Conservation (phyloP, 2,113 vertebrate species). For the Apteryx mantelli region DNA sequence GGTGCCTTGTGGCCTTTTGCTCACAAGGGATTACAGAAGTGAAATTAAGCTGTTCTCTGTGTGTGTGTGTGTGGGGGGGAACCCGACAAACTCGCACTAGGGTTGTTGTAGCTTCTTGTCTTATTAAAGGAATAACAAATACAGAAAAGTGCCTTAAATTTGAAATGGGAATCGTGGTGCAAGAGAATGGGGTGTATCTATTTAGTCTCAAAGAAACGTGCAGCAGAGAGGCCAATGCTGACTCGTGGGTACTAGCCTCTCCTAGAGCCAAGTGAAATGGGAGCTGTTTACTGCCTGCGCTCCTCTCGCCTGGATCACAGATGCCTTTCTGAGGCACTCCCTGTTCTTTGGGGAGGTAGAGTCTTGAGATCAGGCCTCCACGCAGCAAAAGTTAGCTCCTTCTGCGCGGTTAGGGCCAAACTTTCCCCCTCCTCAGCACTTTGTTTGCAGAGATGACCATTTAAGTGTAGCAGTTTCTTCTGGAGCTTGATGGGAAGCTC, state of each 20-base stretch:
- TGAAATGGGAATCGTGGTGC: not conserved
- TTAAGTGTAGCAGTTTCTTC: rapidly evolving
- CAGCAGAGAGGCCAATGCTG: not conserved
- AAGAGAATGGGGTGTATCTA: not conserved
- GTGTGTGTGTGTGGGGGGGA: rapidly evolving
- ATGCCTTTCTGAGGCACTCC: not conserved
- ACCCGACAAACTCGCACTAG: rapidly evolving
- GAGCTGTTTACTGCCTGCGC: not conserved
- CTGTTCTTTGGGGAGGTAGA: not conserved
- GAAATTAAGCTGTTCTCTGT: not conserved
- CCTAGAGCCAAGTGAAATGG: not conserved
- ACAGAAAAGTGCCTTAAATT: not conserved
- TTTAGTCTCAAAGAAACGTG: not conserved
- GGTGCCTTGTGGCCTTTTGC: not conserved
- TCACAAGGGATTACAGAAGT: not conserved
- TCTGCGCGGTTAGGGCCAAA: not conserved
- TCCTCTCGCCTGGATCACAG: not conserved
- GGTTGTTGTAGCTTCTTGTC: not conserved
- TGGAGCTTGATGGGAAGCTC: not conserved
- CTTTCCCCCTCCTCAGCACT: not conserved
- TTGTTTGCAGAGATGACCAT: not conserved
- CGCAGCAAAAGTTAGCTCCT: not conserved
- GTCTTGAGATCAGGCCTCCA: not conserved
- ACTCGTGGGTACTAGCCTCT: not conserved
- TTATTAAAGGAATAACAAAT: not conserved